Evolutionary conservation across 2,888 invertebrate genomes (phyloP).

Genomic region (Cephus spinipes): DNA sequence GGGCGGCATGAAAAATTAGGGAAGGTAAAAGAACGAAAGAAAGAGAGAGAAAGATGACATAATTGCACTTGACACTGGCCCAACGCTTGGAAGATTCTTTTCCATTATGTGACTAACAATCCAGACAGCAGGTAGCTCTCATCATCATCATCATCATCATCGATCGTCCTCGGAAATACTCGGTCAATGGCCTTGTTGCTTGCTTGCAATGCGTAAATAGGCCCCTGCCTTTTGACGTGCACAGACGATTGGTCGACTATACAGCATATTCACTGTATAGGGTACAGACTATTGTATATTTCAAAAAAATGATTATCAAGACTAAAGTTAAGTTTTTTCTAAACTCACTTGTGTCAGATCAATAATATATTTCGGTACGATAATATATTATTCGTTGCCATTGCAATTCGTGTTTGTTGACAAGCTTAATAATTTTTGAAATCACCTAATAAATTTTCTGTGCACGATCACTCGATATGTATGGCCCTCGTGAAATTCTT

Average conservation of each 20-base stretch:
- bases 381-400: neutral
- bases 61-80: conserved; percentile 6
- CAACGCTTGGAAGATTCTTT: conserved; percentile 22
- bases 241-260: neutral
- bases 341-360: neutral
- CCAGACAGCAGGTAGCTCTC: conserved; percentile 45
- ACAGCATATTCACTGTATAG: neutral
- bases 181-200: conserved; percentile 45
- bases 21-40: conserved; percentile 11
- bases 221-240: neutral
- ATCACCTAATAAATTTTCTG: neutral
- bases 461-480: neutral
- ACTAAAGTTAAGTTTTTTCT: neutral
- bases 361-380: neutral
- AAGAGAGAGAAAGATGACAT: conserved; percentile 10
- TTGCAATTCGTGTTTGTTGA: neutral
- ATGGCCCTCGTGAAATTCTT: neutral
- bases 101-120: conserved; percentile 44
- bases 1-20: neutral
- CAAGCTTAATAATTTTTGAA: neutral
- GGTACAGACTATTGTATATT: neutral
- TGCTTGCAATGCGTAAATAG: conserved; percentile 22
- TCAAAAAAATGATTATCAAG: neutral
- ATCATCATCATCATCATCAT: conserved; percentile 32
- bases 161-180: conserved; percentile 34